Evolutionary conservation across 2,888 invertebrate species (phyloP).

Genomic region (Rhamnusium bicolor): DNA sequence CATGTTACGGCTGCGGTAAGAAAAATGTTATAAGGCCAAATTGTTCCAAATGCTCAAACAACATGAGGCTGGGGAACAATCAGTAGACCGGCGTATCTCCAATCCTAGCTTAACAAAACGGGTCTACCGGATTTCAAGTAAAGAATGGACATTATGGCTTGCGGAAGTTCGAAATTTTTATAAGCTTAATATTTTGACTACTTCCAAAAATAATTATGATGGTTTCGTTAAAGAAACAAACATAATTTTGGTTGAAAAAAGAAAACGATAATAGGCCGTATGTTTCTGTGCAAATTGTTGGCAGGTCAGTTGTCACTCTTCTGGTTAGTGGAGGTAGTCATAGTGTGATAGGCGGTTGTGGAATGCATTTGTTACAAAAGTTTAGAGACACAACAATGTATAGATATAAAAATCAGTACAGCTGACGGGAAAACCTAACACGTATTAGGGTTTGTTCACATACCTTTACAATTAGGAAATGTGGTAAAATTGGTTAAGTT

Average conservation of each 20-base stretch:
- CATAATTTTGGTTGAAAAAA: background rate
- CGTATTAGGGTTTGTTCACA: background rate
- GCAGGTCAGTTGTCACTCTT: slow-evolving; percentile 12
- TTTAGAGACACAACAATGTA: background rate
- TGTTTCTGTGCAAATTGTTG: slow-evolving; percentile 21
- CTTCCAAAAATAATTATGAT: background rate
- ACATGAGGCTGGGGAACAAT: background rate
- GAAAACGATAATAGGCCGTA: slow-evolving; percentile 19
- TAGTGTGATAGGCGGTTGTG: slow-evolving; percentile 1
- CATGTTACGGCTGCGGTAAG: too few species aligned
- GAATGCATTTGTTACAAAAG: too few species aligned
- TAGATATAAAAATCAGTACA: background rate
- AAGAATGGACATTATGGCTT: background rate
- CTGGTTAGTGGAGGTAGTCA: slow-evolving; percentile 4
- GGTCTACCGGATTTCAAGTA: background rate
- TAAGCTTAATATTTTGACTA: background rate
- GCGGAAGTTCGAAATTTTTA: background rate
- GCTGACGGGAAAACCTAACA: background rate
- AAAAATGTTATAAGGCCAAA: slow-evolving; percentile 28
- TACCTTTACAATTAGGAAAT: background rate
- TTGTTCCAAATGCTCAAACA: background rate
- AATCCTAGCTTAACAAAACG: background rate
- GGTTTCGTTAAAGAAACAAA: background rate
- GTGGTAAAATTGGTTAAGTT: background rate
- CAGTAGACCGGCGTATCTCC: background rate